phyloP scores from a whole-genome alignment of 2,888 invertebrate species.

The Ischnus inquisitorius region DNA sequence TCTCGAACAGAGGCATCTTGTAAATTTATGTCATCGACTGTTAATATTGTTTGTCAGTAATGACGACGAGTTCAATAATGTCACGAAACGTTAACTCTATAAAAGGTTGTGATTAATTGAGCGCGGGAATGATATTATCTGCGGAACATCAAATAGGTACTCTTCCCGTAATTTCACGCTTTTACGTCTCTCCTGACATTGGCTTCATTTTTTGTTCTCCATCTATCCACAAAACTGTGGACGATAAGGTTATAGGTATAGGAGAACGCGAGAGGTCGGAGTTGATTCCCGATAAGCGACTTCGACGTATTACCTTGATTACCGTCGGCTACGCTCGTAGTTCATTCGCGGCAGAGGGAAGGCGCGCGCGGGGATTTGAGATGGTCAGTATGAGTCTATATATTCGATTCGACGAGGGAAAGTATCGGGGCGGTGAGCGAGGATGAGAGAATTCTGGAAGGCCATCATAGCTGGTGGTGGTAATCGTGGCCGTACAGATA shows the following conservation, averaged over 20 bases:
- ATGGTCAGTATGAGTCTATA: slow-evolving; percentile 41
- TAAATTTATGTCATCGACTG: too few relatives aligned
- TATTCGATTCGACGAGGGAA: slow-evolving; percentile 33
- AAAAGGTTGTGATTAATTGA: not conserved
- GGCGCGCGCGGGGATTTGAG: slow-evolving; percentile 11
- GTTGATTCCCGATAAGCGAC: slow-evolving; percentile 77
- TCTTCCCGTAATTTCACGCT: not conserved
- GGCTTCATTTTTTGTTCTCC: slow-evolving; percentile 54
- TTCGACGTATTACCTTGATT: slow-evolving; percentile 79
- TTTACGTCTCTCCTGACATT: slow-evolving; percentile 28
- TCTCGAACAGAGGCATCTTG: too few relatives aligned
- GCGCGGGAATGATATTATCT: not conserved
- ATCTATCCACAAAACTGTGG: slow-evolving; percentile 32
- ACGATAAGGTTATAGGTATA: slow-evolving; percentile 30
- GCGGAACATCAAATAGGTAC: not conserved
- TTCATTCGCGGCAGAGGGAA: slow-evolving; percentile 73
- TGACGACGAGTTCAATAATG: not conserved
- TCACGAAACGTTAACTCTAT: not conserved
- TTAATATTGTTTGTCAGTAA: too few relatives aligned
- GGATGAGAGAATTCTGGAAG: slow-evolving; percentile 55
- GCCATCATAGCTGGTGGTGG: slow-evolving; percentile 10
- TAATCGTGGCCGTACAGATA: slow-evolving; percentile 9
- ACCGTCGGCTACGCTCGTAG: slow-evolving; percentile 74
- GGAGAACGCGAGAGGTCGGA: slow-evolving; percentile 29
- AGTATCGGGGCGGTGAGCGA: slow-evolving; percentile 56